A percentile compares a stretch with the other conserved stretches of the same genome.
These are phyloP conservation scores for Aethes cnicana DNA, from an alignment of 2,888 invertebrate species.

Conservation along the genomic window DNA sequence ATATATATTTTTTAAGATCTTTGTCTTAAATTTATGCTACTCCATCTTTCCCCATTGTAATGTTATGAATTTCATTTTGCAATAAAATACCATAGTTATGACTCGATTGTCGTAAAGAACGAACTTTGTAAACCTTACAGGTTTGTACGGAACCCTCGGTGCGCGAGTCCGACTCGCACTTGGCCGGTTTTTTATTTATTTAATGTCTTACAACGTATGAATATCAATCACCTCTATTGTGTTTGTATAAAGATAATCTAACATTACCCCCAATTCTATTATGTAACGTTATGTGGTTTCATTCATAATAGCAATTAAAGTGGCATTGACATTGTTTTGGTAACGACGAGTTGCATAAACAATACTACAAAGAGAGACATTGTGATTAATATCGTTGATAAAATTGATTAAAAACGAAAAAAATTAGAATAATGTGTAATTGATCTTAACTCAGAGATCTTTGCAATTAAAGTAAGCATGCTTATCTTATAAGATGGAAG, in stretches of 20 bases:
- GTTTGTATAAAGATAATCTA: constrained; percentile 35
- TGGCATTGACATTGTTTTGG: constrained; percentile 17
- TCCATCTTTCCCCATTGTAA: too few relatives aligned
- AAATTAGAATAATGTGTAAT: background rate
- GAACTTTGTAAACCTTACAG: too few relatives aligned
- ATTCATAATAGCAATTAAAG: constrained; percentile 21
- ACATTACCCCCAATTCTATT: constrained; percentile 39
- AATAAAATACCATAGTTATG: too few relatives aligned
- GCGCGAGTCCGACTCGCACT: constrained; percentile 21
- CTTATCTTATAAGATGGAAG: constrained; percentile 12
- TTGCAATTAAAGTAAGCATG: constrained; percentile 2
- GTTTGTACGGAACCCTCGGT: too few relatives aligned
- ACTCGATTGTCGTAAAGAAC: too few relatives aligned
- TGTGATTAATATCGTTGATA: background rate
- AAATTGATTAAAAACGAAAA: background rate
- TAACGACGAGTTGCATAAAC: background rate
- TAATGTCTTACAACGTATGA: constrained; percentile 26
- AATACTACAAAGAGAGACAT: too few relatives aligned
- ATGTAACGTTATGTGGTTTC: constrained; percentile 22
- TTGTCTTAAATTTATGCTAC: too few relatives aligned
- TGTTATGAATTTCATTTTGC: too few relatives aligned
- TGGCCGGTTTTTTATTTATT: constrained; percentile 18
- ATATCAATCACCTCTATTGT: constrained; percentile 34
- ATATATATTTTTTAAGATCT: too few relatives aligned
- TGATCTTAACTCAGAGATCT: background rate